Base-by-base conservation (phyloP, 2,888 invertebrate genomes). In the Steinernema carpocapsae region DNA sequence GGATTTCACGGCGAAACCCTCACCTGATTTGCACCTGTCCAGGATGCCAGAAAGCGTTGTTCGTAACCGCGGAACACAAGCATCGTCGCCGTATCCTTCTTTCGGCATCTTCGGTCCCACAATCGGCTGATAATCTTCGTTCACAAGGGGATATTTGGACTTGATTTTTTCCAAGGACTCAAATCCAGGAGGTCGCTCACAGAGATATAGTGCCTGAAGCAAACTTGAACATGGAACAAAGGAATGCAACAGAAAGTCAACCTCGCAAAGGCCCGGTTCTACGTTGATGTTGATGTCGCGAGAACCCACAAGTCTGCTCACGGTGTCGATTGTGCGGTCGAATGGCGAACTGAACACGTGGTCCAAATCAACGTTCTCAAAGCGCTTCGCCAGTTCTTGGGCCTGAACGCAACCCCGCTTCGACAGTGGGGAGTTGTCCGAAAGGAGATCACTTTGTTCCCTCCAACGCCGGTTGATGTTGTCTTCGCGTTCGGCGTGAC, bases 251-350 rank as follows among this genome's bases (percentile, higher is more conserved):
- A 7, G 14, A 22, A 72, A 72, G 17, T 17, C 70, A 0, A 76
- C 78, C 45, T 85, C 85, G 43, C 80, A 80, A 1, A 85, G 76
- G 14, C 85, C 85, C 0, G 85, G 83, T 73, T 86, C 86, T 0
- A 82, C 82, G 72, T 86, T 86, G 24, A 86, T 83, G n/a, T 74
- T 76, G 71, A 84, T 76, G 22, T 77, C 73, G 46, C 79, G 80
- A 7, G 74, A 75, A 6, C 76, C 79, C 0, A 83, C 76, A 19
- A 86, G 79, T 14, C 72, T 71, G 0, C 81, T 80, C 0, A 85
- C 84, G 0, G 86, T 86, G 46, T 86, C 85, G 19, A 86, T 74
- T 4, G 86, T 86, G 26, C 86, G 72, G 73, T 86, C 86, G 73
- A 83, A 86, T 3, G 86, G 86, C 0, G 85, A 85, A 0, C 83